Evolutionary conservation across 1,140 invertebrate species (phyloP), one percentile per base, ranked within the genome.

Genomic region (Rhynchophorus ferrugineus): DNA sequence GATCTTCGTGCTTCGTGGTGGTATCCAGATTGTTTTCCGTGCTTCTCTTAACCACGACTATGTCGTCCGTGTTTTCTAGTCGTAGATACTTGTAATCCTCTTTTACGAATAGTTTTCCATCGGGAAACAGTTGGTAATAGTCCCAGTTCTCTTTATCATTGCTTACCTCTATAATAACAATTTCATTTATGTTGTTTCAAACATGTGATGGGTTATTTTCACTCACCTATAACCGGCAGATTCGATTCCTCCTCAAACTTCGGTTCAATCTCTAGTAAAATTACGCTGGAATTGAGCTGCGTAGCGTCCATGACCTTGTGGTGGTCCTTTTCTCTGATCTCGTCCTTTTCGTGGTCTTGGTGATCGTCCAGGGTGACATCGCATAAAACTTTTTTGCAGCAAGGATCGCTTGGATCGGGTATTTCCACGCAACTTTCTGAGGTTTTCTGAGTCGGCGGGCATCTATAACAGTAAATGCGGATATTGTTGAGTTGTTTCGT

Each of bases 381-480:
- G 63, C 89, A 92, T 1, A 89, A 72, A 41, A 89, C 82, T 54
- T 89, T 78, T 34, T 83, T 87, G 60, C 91, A 93, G 64, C 91
- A 93, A 1, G 81, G 67, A 66, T 94, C 89, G 11, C 82, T 80
- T 3, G 83, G 79, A 66, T 89, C 83, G 57, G 79, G 79, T 0
- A 87, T 76, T 60, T 81, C 79, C 11, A 86, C 77, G 63, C 87
- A 90, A 56, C 81, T 78, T 21, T 87, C 83, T 8, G 76, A 76
- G 50, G 65, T 73, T 59, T 71, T 73, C 33, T 69, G 68, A 8
- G 73, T 60, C 2, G 72, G 71, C 3, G 72, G 75, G 63, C 80
- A 82, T 60, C 79, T 81, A 63, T 16, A 38, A 54, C 19, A 24
- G n/a, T 17, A 19, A 18, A 7, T 21, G 19, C 13, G 11, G 24